phyloP scores from a whole-genome alignment of 2,888 invertebrate species.

The Liodrosophila aerea region DNA sequence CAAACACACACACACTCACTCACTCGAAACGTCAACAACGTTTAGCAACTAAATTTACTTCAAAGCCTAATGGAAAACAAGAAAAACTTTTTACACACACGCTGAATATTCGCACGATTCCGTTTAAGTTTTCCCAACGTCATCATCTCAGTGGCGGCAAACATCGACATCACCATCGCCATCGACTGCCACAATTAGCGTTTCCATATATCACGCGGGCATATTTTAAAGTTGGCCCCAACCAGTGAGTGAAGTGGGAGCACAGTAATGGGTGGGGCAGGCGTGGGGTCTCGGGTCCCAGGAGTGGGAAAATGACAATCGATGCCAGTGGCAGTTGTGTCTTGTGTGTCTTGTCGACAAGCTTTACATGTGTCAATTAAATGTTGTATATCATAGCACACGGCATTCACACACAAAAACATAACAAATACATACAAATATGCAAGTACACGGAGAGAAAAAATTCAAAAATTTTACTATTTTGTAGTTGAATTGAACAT shows the following conservation, averaged over 20 bases:
- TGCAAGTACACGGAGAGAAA: too few relatives aligned
- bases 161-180: slow-evolving; percentile 6
- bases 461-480: too few relatives aligned
- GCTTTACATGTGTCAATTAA: slow-evolving; percentile 70
- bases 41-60: slow-evolving; percentile 65
- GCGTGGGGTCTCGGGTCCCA: slow-evolving; percentile 9
- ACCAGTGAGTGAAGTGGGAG: slow-evolving; percentile 26
- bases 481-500: too few relatives aligned
- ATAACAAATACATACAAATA: slow-evolving; percentile 1
- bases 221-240: slow-evolving; percentile 43
- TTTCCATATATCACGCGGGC: slow-evolving; percentile 55
- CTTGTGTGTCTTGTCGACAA: slow-evolving; percentile 65
- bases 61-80: slow-evolving; percentile 47
- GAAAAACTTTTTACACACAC: slow-evolving; percentile 64
- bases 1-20: slow-evolving; percentile 10
- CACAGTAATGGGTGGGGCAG: background rate
- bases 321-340: slow-evolving; percentile 47
- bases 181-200: slow-evolving; percentile 62
- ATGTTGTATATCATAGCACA: slow-evolving; percentile 64
- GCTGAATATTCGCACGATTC: slow-evolving; percentile 66
- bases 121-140: slow-evolving; percentile 28
- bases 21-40: slow-evolving; percentile 46
- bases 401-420: too few relatives aligned
- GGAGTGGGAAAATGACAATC: slow-evolving; percentile 4
- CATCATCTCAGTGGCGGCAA: background rate